These are phyloP conservation scores for Desoria tigrina DNA, from an alignment of 2,888 invertebrate species.

Conservation along the genomic window DNA sequence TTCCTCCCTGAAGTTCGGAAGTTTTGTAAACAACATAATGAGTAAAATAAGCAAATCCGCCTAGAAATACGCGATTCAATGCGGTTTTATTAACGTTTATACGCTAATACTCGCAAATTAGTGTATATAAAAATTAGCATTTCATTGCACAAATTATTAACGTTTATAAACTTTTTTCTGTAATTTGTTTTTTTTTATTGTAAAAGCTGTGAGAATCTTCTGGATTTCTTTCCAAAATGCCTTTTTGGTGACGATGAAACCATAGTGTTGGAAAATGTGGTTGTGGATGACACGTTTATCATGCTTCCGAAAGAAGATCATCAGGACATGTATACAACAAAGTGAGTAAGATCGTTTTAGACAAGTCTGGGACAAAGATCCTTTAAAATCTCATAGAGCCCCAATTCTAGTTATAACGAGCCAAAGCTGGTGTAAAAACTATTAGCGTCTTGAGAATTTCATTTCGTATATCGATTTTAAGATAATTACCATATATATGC, in stretches of 20 bases:
- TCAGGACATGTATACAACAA: constrained; percentile 34
- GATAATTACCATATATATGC: no score
- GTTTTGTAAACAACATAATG: constrained; percentile 26
- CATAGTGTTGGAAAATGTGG: constrained; percentile 36
- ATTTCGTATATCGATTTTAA: no score
- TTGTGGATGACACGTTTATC: constrained; percentile 25
- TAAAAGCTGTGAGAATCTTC: constrained; percentile 7
- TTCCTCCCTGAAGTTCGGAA: constrained; percentile 29
- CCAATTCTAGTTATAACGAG: neutral
- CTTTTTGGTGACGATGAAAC: constrained; percentile 31
- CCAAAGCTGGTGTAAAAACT: neutral
- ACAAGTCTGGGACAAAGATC: neutral
- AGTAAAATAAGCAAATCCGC: constrained; percentile 18
- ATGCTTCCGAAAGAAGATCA: constrained; percentile 24
- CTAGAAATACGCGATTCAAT: neutral
- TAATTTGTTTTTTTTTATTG: neutral
- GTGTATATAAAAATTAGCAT: no score
- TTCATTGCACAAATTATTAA: no score
- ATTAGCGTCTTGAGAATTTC: neutral
- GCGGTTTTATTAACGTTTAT: neutral
- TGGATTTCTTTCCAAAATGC: constrained; percentile 36
- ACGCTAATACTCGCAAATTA: neutral
- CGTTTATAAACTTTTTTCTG: neutral
- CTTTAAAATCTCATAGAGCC: neutral
- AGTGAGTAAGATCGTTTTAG: constrained; percentile 11